A percentile compares a stretch with the other conserved stretches of the same genome.
phyloP scores from a whole-genome alignment of 2,797 vertebrate species.

The Pelobates cultripes region DNA sequence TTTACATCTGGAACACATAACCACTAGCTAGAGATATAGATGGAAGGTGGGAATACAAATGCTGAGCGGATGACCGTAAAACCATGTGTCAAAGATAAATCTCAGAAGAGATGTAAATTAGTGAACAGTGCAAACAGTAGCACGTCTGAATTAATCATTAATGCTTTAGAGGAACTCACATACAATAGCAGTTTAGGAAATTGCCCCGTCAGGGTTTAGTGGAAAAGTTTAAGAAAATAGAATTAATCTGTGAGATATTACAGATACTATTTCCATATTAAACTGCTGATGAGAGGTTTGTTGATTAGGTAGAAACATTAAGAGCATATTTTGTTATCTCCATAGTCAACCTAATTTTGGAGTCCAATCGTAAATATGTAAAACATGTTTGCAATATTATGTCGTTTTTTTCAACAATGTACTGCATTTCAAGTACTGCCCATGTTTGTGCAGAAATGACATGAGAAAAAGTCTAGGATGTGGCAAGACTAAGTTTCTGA shows the following conservation, averaged over 20 bases:
- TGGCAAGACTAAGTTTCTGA: too few relatives aligned
- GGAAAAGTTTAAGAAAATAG: constrained; percentile 16
- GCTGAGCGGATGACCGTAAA: constrained; percentile 35
- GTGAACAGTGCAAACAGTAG: constrained; percentile 49
- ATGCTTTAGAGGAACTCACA: constrained; percentile 54
- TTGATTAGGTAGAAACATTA: too few relatives aligned
- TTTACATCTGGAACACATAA: constrained; percentile 53
- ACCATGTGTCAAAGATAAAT: constrained; percentile 46
- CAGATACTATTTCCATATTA: neutral
- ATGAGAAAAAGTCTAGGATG: too few relatives aligned
- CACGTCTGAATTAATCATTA: constrained; percentile 49
- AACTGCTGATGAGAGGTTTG: too few relatives aligned
- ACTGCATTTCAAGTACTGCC: too few relatives aligned
- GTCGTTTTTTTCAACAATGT: too few relatives aligned
- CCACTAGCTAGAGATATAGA: constrained; percentile 25
- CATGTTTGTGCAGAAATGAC: too few relatives aligned
- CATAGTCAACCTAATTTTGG: too few relatives aligned
- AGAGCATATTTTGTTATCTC: too few relatives aligned
- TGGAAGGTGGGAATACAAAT: constrained; percentile 47
- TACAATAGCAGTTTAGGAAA: constrained; percentile 32
- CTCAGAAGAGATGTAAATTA: constrained; percentile 52
- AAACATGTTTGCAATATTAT: too few relatives aligned
- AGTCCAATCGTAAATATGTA: too few relatives aligned
- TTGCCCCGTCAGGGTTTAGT: constrained; percentile 30
- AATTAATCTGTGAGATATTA: constrained; percentile 10